Percentiles rank a stretch among this genome's conserved stretches.
phyloP scores from a whole-genome alignment of 2,888 invertebrate genomes.

The Cryptops parisi region DNA sequence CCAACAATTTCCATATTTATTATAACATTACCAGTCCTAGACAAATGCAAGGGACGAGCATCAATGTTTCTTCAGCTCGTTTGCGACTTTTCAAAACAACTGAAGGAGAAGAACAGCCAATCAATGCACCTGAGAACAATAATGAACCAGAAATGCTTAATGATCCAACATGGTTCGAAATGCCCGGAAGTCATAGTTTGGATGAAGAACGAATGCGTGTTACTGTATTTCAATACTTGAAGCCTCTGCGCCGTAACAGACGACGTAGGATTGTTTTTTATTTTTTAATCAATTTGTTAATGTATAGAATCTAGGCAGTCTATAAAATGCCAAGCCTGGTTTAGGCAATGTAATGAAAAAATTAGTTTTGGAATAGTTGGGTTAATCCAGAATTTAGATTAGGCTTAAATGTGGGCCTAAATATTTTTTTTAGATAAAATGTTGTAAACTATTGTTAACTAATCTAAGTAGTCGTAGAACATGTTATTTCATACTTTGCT shows the following conservation, averaged over 20 bases:
- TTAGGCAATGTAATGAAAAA: too few species aligned
- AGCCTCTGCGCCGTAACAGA: slow-evolving; percentile 13
- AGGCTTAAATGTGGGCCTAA: too few species aligned
- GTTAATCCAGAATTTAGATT: too few species aligned
- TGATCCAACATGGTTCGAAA: not conserved
- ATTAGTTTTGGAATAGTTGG: too few species aligned
- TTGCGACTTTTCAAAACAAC: slow-evolving; percentile 18
- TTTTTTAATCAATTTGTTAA: too few species aligned
- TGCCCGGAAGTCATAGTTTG: not conserved
- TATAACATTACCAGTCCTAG: slow-evolving; percentile 18
- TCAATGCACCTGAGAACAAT: not conserved
- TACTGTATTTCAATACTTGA: slow-evolving; percentile 8
- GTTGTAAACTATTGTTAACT: too few species aligned
- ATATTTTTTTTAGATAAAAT: too few species aligned
- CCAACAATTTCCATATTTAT: slow-evolving; percentile 15
- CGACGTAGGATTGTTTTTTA: slow-evolving; percentile 8
- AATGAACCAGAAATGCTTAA: not conserved
- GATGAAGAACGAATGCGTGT: not conserved
- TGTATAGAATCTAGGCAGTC: too few species aligned
- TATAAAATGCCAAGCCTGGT: too few species aligned
- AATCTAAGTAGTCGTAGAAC: too few species aligned
- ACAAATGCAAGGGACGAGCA: slow-evolving; percentile 7
- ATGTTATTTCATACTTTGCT: too few species aligned
- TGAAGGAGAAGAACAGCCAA: not conserved
- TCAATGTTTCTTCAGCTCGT: slow-evolving; percentile 18